A percentile compares a stretch with the other conserved stretches of the same genome.
Evolutionary conservation across 2,888 invertebrate species (phyloP).

Genomic region (Dermolepida albohirtum): DNA sequence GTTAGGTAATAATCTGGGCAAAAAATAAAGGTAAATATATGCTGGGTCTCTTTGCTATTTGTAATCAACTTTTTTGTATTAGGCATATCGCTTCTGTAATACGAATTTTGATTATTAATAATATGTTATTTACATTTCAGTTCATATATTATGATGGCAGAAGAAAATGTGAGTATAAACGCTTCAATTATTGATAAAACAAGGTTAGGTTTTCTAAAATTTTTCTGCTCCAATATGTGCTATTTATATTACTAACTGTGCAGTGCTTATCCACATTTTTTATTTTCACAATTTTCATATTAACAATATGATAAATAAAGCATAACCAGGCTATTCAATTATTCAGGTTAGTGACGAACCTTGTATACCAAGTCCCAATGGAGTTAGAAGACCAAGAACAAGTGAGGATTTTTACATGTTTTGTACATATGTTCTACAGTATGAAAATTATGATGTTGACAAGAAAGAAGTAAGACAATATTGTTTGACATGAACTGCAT

Average conservation of each 20-base stretch:
- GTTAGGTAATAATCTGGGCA: constrained; percentile 59
- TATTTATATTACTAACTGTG: constrained; percentile 42
- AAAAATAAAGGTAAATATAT: constrained; percentile 58
- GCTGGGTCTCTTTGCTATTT: constrained; percentile 40
- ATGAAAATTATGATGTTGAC: constrained; percentile 67
- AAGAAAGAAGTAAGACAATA: constrained; percentile 64
- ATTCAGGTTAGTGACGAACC: constrained; percentile 55
- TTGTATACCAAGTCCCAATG: constrained; percentile 46
- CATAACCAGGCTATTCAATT: constrained; percentile 1
- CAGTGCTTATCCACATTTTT: constrained; percentile 10
- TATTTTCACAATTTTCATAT: constrained; percentile 10
- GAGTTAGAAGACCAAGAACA: constrained; percentile 62
- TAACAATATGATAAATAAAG: constrained; percentile 1
- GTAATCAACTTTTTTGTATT: constrained; percentile 40
- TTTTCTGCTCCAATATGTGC: constrained; percentile 44
- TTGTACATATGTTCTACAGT: constrained; percentile 68
- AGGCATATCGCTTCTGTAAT: constrained; percentile 30
- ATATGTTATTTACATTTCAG: constrained; percentile 51
- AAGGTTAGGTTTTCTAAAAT: constrained; percentile 54
- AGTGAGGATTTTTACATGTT: constrained; percentile 69
- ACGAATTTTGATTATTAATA: constrained; percentile 45
- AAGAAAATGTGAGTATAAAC: constrained; percentile 56
- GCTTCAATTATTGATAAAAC: constrained; percentile 47
- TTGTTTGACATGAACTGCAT: constrained; percentile 2
- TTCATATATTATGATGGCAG: constrained; percentile 55